Evolutionary conservation across 2,888 invertebrate species (phyloP).

Genomic region (Oxytorus armatus): DNA sequence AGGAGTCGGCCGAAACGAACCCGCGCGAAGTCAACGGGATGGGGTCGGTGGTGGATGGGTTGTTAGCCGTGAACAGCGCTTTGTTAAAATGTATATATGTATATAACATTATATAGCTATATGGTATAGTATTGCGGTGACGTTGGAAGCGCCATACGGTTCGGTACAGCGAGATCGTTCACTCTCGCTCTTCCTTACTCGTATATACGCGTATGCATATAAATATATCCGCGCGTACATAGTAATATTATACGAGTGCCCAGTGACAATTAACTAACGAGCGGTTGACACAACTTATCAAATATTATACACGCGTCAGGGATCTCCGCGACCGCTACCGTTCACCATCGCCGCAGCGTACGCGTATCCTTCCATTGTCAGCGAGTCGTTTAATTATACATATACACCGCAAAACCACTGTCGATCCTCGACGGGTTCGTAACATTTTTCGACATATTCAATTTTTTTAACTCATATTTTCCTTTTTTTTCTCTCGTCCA

Average conservation of each 20-base stretch:
- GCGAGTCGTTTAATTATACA: conserved; percentile 35
- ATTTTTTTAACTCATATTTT: conserved; percentile 5
- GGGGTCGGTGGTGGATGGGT: conserved; percentile 65
- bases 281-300: conserved; percentile 84
- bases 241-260: conserved; percentile 61
- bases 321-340: conserved; percentile 67
- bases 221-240: conserved; percentile 20
- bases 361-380: conserved; percentile 11
- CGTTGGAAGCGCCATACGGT: too few species aligned
- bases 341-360: conserved; percentile 4
- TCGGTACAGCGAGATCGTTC: conserved; percentile 4
- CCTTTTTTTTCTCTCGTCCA: not conserved
- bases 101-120: not conserved
- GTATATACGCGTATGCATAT: conserved; percentile 41
- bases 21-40: conserved; percentile 48
- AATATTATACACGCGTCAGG: conserved; percentile 79
- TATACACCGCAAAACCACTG: conserved; percentile 26
- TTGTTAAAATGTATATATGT: conserved; percentile 33
- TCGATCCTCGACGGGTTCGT: conserved; percentile 3
- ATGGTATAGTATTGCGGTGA: too few species aligned
- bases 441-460: conserved; percentile 27
- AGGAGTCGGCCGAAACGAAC: conserved; percentile 66
- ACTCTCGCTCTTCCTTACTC: conserved; percentile 48
- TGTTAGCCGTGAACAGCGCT: conserved; percentile 60
- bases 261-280: conserved; percentile 83